Conservation (phyloP, 1,140 invertebrate genomes). For the Chelonus insularis region DNA sequence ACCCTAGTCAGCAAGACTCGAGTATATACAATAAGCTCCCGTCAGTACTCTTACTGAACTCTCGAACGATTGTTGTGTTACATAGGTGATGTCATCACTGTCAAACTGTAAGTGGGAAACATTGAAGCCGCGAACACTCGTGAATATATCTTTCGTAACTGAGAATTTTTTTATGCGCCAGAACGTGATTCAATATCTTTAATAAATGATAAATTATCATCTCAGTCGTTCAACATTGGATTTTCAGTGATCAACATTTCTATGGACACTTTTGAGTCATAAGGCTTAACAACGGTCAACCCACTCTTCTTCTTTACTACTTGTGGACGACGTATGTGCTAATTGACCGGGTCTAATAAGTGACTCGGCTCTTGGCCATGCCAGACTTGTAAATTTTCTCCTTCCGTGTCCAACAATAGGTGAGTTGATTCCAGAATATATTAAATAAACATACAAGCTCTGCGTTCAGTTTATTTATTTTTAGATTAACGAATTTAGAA, state of each 20-base stretch:
- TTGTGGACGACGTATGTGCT: background rate
- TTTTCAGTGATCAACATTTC: background rate
- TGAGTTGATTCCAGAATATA: background rate
- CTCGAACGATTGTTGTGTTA: background rate
- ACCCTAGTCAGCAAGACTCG: constrained; percentile 12
- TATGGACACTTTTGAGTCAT: background rate
- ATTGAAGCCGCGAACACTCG: background rate
- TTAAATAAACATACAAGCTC: background rate
- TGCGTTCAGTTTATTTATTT: too few relatives aligned
- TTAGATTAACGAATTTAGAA: background rate
- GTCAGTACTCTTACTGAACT: background rate
- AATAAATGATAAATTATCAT: too few relatives aligned
- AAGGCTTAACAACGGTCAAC: background rate
- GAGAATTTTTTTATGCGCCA: background rate
- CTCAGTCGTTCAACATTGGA: background rate
- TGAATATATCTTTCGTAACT: background rate
- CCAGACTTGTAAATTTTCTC: constrained; percentile 2
- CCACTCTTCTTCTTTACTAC: background rate
- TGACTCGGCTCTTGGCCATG: background rate
- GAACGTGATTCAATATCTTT: too few relatives aligned
- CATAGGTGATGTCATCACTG: constrained; percentile 4
- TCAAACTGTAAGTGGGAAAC: background rate
- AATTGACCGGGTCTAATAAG: constrained; percentile 13
- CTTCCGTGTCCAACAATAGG: background rate
- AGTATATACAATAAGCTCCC: background rate